phyloP scores from a whole-genome alignment of 2,113 vertebrate genomes.

The Glaucomys volans region DNA sequence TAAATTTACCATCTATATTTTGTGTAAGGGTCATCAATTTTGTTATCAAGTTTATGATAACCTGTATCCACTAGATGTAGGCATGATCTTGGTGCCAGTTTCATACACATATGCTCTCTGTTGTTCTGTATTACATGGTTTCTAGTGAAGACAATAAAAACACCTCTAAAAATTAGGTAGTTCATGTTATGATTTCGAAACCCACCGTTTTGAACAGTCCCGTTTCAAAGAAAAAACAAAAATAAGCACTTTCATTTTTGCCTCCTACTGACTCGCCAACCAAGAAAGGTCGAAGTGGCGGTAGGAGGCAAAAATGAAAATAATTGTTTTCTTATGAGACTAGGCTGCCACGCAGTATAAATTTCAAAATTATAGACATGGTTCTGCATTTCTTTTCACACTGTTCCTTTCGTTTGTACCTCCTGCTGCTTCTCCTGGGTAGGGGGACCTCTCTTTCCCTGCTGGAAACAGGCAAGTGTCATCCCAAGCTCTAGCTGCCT shows the following conservation, averaged over 20 bases:
- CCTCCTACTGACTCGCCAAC: conserved; percentile 30
- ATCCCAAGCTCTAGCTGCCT: background rate
- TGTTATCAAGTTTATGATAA: background rate
- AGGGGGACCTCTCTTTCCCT: background rate
- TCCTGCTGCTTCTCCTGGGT: background rate
- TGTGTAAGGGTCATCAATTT: background rate
- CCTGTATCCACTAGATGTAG: background rate
- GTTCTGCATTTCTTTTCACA: conserved; percentile 46
- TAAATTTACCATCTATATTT: background rate
- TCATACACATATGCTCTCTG: background rate
- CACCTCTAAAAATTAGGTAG: background rate
- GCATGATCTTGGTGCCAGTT: background rate
- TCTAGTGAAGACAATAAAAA: background rate
- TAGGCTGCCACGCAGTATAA: background rate
- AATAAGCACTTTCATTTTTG: conserved; percentile 39
- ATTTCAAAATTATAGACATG: conserved; percentile 30
- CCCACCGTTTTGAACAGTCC: background rate
- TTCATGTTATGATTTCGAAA: conserved; percentile 54
- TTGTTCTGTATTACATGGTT: background rate
- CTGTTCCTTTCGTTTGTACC: background rate
- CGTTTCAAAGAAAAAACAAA: background rate
- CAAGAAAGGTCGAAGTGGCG: conserved; percentile 6
- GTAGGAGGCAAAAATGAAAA: conserved; percentile 56
- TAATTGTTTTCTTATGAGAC: conserved; percentile 47
- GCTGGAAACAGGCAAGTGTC: conserved; percentile 45